Percentiles rank a stretch among this genome's conserved stretches.
Conservation (phyloP, 2,113 vertebrate genomes). For the Chitala chitala region DNA sequence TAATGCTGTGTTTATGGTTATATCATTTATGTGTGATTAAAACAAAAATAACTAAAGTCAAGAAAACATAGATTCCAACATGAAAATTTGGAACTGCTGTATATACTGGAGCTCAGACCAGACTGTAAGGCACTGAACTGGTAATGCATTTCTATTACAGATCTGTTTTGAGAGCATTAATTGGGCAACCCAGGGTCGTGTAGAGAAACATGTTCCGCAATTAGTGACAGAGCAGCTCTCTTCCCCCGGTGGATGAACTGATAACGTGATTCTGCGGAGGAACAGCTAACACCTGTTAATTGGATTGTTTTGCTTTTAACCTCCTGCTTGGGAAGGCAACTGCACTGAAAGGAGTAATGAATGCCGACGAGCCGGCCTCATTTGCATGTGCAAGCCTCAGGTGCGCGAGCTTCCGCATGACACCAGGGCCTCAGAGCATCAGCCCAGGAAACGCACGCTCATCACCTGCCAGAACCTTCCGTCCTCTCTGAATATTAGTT, state of each 20-base stretch:
- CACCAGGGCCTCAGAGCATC: background rate
- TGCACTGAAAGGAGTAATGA: constrained; percentile 17
- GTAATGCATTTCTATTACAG: background rate
- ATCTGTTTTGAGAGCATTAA: constrained; percentile 16
- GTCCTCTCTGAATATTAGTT: background rate
- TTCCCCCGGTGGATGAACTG: constrained; percentile 5
- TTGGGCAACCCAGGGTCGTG: constrained; percentile 17
- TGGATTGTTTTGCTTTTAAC: constrained; percentile 26
- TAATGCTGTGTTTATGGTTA: too few relatives aligned
- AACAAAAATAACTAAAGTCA: too few relatives aligned
- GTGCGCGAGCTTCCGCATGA: background rate
- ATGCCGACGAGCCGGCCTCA: background rate
- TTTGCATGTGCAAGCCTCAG: background rate
- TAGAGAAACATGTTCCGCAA: constrained; percentile 20
- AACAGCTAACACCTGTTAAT: constrained; percentile 23
- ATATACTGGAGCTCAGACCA: too few relatives aligned
- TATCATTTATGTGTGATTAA: too few relatives aligned
- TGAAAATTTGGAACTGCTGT: too few relatives aligned
- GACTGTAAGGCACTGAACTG: background rate
- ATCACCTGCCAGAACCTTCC: background rate
- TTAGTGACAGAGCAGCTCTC: constrained; percentile 10
- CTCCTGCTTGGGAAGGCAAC: constrained; percentile 5
- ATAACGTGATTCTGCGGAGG: background rate
- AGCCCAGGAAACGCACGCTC: background rate
- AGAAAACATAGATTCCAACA: too few relatives aligned